phyloP scores from a whole-genome alignment of 2,113 vertebrate species.

The Labrus mixtus region DNA sequence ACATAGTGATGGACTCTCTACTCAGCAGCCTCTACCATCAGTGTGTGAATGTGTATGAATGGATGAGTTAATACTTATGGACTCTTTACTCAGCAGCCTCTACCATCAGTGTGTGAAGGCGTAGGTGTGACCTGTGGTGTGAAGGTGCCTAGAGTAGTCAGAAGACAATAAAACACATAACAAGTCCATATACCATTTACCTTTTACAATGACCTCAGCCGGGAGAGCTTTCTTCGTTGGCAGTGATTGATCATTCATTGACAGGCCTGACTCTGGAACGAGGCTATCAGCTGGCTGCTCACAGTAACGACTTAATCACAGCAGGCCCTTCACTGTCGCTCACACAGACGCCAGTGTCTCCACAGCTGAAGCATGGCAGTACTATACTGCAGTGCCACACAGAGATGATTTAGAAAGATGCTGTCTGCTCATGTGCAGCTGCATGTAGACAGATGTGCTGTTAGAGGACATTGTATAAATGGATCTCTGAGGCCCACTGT shows the following conservation, averaged over 20 bases:
- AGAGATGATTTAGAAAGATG: slow-evolving; percentile 5
- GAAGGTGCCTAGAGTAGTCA: too few species aligned
- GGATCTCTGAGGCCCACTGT: background rate
- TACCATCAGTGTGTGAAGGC: too few species aligned
- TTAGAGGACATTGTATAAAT: background rate
- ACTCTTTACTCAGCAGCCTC: too few species aligned
- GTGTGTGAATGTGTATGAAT: too few species aligned
- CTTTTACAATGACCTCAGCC: slow-evolving; percentile 8
- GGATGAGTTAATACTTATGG: too few species aligned
- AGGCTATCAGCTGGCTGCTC: slow-evolving; percentile 57
- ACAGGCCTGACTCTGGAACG: slow-evolving; percentile 68
- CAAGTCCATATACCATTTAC: too few species aligned
- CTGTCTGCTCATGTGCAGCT: background rate
- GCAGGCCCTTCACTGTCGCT: slow-evolving; percentile 49
- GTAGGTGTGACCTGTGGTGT: too few species aligned
- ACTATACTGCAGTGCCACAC: slow-evolving; percentile 11
- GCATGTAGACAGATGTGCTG: background rate
- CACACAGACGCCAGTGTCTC: slow-evolving; percentile 73
- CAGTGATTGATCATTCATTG: slow-evolving; percentile 65
- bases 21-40: too few species aligned
- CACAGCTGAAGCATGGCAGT: slow-evolving; percentile 46
- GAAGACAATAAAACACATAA: too few species aligned
- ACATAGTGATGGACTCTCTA: too few species aligned
- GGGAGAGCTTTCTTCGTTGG: slow-evolving; percentile 49
- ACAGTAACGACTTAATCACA: slow-evolving; percentile 54